A percentile compares a stretch with the other conserved stretches of the same genome.
Conservation (phyloP, 2,113 vertebrate species). For the Crocuta crocuta region DNA sequence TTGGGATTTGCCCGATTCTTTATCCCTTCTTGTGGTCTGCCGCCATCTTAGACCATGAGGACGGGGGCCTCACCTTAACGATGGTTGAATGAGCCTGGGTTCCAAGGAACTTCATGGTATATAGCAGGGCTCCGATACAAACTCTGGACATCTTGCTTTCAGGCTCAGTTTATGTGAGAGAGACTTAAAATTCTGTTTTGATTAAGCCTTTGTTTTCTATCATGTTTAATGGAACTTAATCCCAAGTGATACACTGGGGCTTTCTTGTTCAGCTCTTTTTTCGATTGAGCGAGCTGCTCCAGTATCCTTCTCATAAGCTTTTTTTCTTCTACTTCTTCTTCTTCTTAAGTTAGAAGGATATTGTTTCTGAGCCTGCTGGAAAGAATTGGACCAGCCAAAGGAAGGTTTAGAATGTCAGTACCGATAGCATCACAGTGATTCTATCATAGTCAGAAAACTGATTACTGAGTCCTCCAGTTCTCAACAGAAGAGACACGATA, state of each 20-base stretch:
- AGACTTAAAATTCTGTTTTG: slow-evolving; percentile 9
- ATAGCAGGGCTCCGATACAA: background rate
- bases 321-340: background rate
- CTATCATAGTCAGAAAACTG: slow-evolving; percentile 2
- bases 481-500: background rate
- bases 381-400: slow-evolving; percentile 8
- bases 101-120: background rate
- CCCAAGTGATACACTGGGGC: background rate
- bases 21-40: background rate
- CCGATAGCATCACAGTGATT: background rate
- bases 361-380: slow-evolving; percentile 46
- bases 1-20: background rate
- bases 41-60: background rate
- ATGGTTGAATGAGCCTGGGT: background rate
- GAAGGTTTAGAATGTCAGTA: slow-evolving; percentile 51
- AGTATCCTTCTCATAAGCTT: background rate
- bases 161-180: background rate
- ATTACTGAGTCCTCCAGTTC: slow-evolving; percentile 29
- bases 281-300: background rate
- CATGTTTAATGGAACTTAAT: slow-evolving; percentile 52
- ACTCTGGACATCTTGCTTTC: background rate
- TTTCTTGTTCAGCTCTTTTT: slow-evolving; percentile 20
- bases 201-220: slow-evolving; percentile 16
- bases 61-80: background rate
- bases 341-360: background rate